Conservation (phyloP, 2,797 vertebrate genomes). For the Anomalospiza imberbis region DNA sequence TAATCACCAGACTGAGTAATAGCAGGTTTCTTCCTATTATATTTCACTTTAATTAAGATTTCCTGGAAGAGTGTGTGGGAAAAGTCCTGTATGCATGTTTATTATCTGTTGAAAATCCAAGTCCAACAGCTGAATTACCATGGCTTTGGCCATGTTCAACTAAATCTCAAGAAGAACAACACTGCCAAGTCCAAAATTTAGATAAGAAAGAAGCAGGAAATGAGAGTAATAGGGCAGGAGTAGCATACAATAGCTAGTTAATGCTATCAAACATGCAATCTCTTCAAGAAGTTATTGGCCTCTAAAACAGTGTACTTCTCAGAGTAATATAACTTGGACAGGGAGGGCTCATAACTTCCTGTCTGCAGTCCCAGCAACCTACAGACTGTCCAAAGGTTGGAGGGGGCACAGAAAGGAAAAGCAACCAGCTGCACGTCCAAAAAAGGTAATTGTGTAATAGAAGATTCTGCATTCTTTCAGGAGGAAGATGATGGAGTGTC, state of each 20-base stretch:
- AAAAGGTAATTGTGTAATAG: not conserved
- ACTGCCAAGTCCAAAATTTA: not conserved
- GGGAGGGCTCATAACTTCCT: not conserved
- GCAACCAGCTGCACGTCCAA: not conserved
- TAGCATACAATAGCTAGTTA: not conserved
- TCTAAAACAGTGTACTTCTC: not conserved
- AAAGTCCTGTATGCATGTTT: not conserved
- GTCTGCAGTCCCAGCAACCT: not conserved
- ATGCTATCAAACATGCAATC: not conserved
- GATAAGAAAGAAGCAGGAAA: slow-evolving; percentile 10
- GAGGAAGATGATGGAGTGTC: not conserved
- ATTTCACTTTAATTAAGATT: not conserved
- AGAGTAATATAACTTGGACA: not conserved
- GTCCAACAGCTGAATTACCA: not conserved
- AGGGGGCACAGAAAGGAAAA: not conserved
- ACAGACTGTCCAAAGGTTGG: not conserved
- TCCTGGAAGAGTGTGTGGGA: not conserved
- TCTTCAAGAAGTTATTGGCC: not conserved
- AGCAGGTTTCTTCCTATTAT: not conserved
- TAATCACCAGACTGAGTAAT: not conserved
- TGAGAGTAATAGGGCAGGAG: not conserved
- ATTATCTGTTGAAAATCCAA: not conserved
- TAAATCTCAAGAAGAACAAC: not conserved
- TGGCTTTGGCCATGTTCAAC: not conserved
- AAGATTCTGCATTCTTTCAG: not conserved